Evolutionary conservation across 2,888 invertebrate genomes (phyloP).

Genomic region (Marasmarcha lunaedactyla): DNA sequence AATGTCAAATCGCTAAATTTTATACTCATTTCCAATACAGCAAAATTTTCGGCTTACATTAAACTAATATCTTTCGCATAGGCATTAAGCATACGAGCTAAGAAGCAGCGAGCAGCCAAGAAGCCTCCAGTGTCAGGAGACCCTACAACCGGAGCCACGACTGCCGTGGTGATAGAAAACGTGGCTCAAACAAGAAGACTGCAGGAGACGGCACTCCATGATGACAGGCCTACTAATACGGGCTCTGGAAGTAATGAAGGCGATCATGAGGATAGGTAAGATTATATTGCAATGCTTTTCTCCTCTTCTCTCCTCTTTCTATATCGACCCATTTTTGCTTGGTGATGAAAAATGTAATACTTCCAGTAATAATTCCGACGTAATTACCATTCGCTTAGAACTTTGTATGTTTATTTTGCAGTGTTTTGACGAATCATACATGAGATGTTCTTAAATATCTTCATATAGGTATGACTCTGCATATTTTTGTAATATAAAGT

Average conservation of each 20-base stretch:
- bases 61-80: conserved; percentile 29
- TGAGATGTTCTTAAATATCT: too few species aligned
- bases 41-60: too few species aligned
- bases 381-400: too few species aligned
- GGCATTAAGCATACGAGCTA: conserved; percentile 88
- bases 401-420: too few species aligned
- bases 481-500: too few species aligned
- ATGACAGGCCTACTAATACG: conserved; percentile 89
- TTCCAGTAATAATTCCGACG: background rate
- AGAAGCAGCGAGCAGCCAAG: conserved; percentile 83
- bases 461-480: too few species aligned
- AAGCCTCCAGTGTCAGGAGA: conserved; percentile 81
- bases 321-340: background rate
- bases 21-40: too few species aligned
- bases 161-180: conserved; percentile 91
- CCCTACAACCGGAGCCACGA: conserved; percentile 76
- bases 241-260: conserved; percentile 68
- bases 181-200: conserved; percentile 84
- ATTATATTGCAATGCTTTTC: background rate
- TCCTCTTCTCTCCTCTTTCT: background rate
- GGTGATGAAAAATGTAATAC: background rate
- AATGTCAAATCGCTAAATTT: too few species aligned
- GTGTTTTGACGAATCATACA: too few species aligned
- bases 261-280: conserved; percentile 52
- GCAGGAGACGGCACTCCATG: conserved; percentile 84